Conservation (phyloP, 2,888 invertebrate species). For the Hofmannophila pseudospretella region DNA sequence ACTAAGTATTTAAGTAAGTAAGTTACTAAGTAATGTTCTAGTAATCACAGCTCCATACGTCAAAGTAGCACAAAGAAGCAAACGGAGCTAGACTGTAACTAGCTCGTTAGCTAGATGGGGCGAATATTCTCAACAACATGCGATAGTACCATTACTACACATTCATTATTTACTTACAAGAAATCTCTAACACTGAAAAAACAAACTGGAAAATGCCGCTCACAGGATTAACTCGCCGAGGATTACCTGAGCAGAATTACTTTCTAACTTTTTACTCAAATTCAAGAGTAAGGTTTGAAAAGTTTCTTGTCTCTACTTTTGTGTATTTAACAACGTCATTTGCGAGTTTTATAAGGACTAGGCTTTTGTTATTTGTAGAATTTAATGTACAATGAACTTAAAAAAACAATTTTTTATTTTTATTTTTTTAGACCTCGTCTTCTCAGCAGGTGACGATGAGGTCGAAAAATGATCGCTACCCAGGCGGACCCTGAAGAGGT, state of each 20-base stretch:
- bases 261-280: constrained; percentile 2
- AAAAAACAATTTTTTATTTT: too few species aligned
- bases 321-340: background rate
- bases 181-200: background rate
- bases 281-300: background rate
- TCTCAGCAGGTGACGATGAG: too few species aligned
- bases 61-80: constrained; percentile 8
- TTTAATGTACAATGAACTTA: too few species aligned
- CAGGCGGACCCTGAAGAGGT: too few species aligned
- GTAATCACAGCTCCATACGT: too few species aligned
- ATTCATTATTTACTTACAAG: background rate
- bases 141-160: constrained; percentile 7
- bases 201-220: background rate
- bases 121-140: constrained; percentile 5
- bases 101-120: constrained; percentile 10
- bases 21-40: too few species aligned
- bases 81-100: constrained; percentile 9
- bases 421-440: too few species aligned
- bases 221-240: background rate
- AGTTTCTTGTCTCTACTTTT: background rate
- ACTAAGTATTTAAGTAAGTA: too few species aligned
- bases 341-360: background rate
- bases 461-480: too few species aligned
- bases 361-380: too few species aligned
- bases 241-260: background rate